These are phyloP conservation scores for Nothobranchius furzeri DNA, from an alignment of 2,113 vertebrate species.

Conservation along the genomic window DNA sequence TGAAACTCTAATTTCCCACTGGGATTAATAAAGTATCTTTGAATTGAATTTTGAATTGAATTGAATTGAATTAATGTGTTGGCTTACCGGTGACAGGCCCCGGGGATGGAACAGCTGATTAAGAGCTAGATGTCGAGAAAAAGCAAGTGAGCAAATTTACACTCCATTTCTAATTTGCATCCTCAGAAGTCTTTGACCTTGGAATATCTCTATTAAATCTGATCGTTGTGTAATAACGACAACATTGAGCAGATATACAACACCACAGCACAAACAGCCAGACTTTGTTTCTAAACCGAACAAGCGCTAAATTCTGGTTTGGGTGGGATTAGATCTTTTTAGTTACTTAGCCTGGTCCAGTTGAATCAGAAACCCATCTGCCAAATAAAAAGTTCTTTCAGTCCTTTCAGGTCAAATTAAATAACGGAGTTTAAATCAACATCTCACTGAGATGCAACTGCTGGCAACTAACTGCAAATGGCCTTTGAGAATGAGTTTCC, in stretches of 20 bases:
- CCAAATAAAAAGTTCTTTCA: no score
- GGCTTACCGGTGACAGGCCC: neutral
- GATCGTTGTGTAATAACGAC: slow-evolving; percentile 61
- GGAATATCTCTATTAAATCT: slow-evolving; percentile 42
- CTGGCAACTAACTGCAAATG: no score
- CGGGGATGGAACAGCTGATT: slow-evolving; percentile 25
- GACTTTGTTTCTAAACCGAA: slow-evolving; percentile 4
- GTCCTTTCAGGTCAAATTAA: no score
- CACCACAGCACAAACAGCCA: slow-evolving; percentile 25
- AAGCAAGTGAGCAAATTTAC: slow-evolving; percentile 3
- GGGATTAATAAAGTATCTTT: no score
- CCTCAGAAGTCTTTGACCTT: slow-evolving; percentile 43
- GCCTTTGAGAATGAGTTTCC: no score
- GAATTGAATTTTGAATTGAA: no score
- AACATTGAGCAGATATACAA: slow-evolving; percentile 57
- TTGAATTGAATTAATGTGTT: no score
- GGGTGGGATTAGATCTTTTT: neutral
- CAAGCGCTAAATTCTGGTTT: slow-evolving; percentile 10
- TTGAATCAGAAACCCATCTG: no score
- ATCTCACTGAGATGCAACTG: no score
- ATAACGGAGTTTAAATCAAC: no score
- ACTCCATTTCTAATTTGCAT: slow-evolving; percentile 20
- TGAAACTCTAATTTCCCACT: no score
- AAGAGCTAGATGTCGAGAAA: slow-evolving; percentile 28
- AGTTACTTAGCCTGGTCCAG: neutral